Evolutionary conservation across 2,113 vertebrate species (phyloP).

Genomic region (Cairina moschata): DNA sequence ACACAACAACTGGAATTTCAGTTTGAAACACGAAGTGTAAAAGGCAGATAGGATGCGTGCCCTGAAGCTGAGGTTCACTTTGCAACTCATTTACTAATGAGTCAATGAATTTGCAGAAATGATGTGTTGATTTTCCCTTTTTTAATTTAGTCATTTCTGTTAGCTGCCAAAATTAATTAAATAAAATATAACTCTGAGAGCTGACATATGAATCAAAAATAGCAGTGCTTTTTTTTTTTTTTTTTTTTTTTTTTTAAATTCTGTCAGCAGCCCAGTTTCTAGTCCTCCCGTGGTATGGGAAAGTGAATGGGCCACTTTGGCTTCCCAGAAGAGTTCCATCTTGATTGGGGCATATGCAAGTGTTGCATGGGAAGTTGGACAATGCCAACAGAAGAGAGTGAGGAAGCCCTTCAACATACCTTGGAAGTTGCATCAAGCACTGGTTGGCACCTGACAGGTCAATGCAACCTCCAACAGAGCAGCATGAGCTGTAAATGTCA

Average conservation of each 20-base stretch:
- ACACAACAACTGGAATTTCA: not conserved
- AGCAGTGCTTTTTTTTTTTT: constrained; percentile 11
- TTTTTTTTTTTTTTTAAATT: constrained; percentile 12
- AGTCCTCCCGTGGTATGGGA: not conserved
- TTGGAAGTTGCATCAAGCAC: not conserved
- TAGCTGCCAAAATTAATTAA: constrained; percentile 47
- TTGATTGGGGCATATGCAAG: not conserved
- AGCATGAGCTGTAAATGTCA: not conserved
- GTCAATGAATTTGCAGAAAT: not conserved
- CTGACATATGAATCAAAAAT: constrained; percentile 19
- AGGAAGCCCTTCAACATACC: not conserved
- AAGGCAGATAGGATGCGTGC: not conserved
- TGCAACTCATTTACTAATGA: constrained; percentile 8
- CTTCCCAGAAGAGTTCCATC: fast-evolving
- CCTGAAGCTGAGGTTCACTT: not conserved
- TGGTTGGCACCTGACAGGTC: not conserved
- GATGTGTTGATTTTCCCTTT: not conserved
- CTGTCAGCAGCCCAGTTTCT: not conserved
- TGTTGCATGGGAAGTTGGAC: not conserved
- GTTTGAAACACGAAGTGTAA: not conserved
- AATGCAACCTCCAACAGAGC: fast-evolving
- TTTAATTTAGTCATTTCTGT: constrained; percentile 16
- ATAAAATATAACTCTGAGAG: not conserved
- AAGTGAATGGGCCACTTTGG: not conserved
- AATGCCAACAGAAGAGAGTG: not conserved